Evolutionary conservation across 2,888 invertebrate genomes (phyloP), one percentile per base, ranked within the genome.

Genomic region (Saturnia japonica): DNA sequence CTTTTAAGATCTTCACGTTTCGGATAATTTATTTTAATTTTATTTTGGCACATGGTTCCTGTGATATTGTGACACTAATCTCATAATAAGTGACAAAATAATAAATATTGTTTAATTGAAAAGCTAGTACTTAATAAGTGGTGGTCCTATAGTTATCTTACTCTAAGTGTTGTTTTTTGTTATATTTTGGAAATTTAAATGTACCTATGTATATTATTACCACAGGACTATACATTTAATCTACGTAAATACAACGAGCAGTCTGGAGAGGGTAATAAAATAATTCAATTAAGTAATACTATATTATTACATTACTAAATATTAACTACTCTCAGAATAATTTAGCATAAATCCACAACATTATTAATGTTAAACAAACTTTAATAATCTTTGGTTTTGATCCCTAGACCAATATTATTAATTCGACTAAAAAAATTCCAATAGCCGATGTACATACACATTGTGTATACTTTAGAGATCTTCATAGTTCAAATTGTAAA

Each of bases 301-400:
- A 89, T 82, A 81, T 86, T 51, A 51, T 43, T 90, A 89, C 83
- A 86, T 82, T 80, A 86, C 88, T 89, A 90, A 85, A 88, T 84
- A 89, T 89, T 88, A 88, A 88, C 90, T 91, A 92, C 86, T 88
- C 87, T 88, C 91, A 90, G 89, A 92, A 91, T 91, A 93, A 91
- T 93, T 93, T 91, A 91, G 90, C 89, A 90, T 91, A 91, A 89
- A 91, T 91, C 91, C 91, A 91, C 92, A 93, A 93, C 92, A 92
- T 91, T 85, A 90, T 90, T 89, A 93, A 89, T 90, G 93, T 92
- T 88, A 93, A 94, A 92, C 91, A 94, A 93, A 92, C 89, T 90
- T 95, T 95, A 96, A 96, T 95, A 95, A 96, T 96, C 96, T 96
- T 96, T 96, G 96, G 96, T 95, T 95, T 96, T 96, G 96, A 96